Percentiles rank a stretch among this genome's conserved stretches.
Conservation (phyloP, 2,888 invertebrate genomes). For the Gasteruption jaculator region DNA sequence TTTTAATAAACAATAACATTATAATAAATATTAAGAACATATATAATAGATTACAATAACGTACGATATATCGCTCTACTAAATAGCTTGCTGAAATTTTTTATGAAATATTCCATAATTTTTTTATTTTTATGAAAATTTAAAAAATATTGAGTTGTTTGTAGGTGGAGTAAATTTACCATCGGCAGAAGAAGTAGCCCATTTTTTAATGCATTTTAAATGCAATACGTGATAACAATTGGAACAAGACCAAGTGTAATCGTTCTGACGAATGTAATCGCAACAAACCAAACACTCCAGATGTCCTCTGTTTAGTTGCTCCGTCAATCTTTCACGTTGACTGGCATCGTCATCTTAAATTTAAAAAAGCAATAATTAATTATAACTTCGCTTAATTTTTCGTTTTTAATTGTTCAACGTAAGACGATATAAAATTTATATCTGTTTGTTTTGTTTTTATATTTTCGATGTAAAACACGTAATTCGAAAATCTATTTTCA, state of each 20-base stretch:
- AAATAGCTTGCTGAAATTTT: no score
- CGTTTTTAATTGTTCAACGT: neutral
- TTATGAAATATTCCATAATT: no score
- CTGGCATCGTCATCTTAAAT: constrained; percentile 58
- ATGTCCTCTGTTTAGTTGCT: constrained; percentile 75
- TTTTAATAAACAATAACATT: neutral
- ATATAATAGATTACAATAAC: no score
- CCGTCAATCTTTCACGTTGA: constrained; percentile 79
- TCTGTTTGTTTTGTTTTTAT: neutral
- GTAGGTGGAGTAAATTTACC: no score
- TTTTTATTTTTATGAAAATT: no score
- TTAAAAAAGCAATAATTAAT: constrained; percentile 11
- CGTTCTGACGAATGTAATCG: constrained; percentile 74
- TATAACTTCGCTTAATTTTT: constrained; percentile 1
- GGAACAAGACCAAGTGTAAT: constrained; percentile 85
- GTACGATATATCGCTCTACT: no score
- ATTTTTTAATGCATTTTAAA: constrained; percentile 82
- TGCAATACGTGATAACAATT: constrained; percentile 93
- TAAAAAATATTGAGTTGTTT: constrained; percentile 6
- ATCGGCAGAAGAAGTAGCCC: constrained; percentile 81
- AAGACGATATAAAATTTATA: constrained; percentile 4
- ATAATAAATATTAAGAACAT: no score
- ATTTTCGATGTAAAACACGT: neutral
- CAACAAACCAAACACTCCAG: constrained; percentile 95
- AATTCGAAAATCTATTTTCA: neutral